Conservation (phyloP, 2,113 vertebrate genomes). For the Sprattus sprattus region DNA sequence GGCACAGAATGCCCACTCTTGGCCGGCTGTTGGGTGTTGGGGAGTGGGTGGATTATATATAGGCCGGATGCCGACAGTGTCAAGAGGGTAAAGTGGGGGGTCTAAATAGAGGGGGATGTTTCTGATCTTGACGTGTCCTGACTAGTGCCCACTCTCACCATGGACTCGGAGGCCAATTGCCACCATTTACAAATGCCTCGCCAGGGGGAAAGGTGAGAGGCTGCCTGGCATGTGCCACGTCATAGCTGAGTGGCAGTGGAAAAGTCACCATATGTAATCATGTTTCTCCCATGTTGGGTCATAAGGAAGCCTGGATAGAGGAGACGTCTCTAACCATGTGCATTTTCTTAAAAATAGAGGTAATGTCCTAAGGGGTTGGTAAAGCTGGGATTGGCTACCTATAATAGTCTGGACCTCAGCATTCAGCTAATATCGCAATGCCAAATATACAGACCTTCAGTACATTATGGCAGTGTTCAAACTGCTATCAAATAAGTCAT, state of each 20-base stretch:
- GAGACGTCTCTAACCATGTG: background rate
- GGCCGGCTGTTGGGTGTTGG: conserved; percentile 40
- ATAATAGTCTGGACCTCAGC: background rate
- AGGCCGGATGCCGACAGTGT: conserved; percentile 56
- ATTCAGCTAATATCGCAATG: background rate
- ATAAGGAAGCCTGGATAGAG: background rate
- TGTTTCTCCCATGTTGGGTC: background rate
- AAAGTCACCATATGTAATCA: background rate
- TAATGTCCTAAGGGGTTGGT: background rate
- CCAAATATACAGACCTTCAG: background rate
- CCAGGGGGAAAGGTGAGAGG: conserved; percentile 54
- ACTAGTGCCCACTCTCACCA: background rate
- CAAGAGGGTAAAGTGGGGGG: conserved; percentile 54
- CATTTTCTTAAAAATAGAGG: background rate
- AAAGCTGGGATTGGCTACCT: no score
- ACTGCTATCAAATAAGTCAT: background rate
- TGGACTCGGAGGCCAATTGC: background rate
- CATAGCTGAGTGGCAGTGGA: conserved; percentile 20
- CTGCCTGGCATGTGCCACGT: conserved; percentile 14
- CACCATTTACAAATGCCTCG: conserved; percentile 20
- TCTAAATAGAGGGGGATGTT: conserved; percentile 45
- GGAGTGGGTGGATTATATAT: conserved; percentile 61
- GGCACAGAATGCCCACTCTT: conserved; percentile 51
- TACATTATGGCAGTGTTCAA: background rate
- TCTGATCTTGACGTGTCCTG: conserved; percentile 32